Evolutionary conservation across 2,113 vertebrate genomes (phyloP).

Genomic region (Tenrec ecaudatus): DNA sequence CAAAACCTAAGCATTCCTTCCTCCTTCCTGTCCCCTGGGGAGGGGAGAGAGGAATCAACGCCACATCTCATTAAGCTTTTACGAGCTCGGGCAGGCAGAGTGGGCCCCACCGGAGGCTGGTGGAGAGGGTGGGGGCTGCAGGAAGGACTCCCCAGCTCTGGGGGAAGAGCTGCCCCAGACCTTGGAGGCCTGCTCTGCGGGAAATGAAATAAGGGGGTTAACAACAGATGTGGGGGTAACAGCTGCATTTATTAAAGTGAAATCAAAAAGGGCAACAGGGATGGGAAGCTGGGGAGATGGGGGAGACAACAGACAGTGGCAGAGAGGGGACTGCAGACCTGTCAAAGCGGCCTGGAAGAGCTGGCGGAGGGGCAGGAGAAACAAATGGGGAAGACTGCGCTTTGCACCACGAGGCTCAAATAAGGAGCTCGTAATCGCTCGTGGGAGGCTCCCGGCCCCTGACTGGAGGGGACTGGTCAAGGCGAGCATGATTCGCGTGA

Average conservation of each 20-base stretch:
- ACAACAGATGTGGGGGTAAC: not conserved
- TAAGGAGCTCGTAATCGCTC: not conserved
- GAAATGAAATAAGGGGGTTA: not conserved
- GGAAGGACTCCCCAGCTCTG: not conserved
- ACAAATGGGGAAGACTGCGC: not conserved
- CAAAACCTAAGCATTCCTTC: slow-evolving; percentile 26
- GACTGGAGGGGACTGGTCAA: not conserved
- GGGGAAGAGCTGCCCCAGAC: not conserved
- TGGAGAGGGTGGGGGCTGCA: not conserved
- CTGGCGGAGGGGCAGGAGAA: not conserved
- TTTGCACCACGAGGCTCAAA: not conserved
- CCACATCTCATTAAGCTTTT: slow-evolving; percentile 17
- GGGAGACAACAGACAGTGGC: not conserved
- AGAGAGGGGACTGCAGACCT: not conserved
- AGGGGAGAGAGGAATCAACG: not conserved
- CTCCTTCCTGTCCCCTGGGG: slow-evolving; percentile 17
- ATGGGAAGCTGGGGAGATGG: slow-evolving; percentile 9
- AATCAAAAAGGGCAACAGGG: not conserved
- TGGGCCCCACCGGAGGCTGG: not conserved
- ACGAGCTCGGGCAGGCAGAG: slow-evolving; percentile 3
- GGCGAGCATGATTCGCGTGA: not conserved
- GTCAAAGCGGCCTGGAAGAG: not conserved
- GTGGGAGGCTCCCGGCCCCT: not conserved
- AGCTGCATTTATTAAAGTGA: slow-evolving; percentile 70
- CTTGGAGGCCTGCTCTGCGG: not conserved